Evolutionary conservation across 2,888 invertebrate genomes (phyloP), one percentile per base, ranked within the genome.

Genomic region (Drosophila multiciliata): DNA sequence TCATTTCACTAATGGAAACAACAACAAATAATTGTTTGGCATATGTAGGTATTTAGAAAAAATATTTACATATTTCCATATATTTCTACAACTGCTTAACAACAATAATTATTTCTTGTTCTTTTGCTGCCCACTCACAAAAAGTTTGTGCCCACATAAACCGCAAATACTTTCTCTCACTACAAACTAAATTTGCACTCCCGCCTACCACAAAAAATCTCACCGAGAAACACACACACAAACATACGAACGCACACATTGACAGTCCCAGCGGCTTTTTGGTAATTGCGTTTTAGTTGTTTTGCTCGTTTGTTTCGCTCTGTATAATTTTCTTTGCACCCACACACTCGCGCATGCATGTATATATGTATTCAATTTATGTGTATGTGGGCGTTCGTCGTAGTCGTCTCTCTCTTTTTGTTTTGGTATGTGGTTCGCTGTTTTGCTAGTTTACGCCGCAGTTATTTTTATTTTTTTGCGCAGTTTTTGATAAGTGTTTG

Each of bases 211-310:
- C 17, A 49, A 49, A 53, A 45, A 53, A 45, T 58, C 70, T 55
- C 59, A 50, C 32, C n/a, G 40, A 40, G 1, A 40, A n/a, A 9
- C 38, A 45, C 29, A 52, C 65, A 20, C 26, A 35, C 33, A 17
- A 20, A 8, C 76, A 57, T 54, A 26, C 60, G 23, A 32, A 68
- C 36, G 32, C 49, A 62, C 23, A 42, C 50, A 45, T 45, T 23
- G 23, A 50, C 55, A 71, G 36, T 26, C 42, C 36, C 55, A 32
- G 58, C 67, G 61, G 60, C 65, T 64, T 26, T 64, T 58, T 68
- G 45, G 49, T 80, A 84, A 87, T 90, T 88, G 74, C 83, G 83
- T 85, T 77, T 90, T 86, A 85, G 89, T 86, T 85, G 85, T 90
- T 90, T 85, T 85, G 85, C 90, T 85, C 86, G 83, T 86, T 77